Base-by-base conservation (phyloP, 2,888 invertebrate species). In the Eristalis intricaria region DNA sequence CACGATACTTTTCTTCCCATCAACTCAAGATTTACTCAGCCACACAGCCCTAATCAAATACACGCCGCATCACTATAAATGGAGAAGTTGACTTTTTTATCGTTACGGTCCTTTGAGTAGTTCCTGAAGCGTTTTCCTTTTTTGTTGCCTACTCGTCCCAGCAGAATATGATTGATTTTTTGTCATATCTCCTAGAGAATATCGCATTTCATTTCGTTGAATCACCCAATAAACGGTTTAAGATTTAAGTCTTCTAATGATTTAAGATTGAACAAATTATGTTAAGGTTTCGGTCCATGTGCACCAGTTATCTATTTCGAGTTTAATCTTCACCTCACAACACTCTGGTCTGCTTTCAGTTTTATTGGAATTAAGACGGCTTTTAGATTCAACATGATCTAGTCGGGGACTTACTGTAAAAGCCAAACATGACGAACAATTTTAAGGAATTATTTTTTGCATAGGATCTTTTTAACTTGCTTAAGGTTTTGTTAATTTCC, bases 81-180 rank as follows among this genome's bases (percentile, higher is more conserved):
- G 35, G n/a, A 3, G 70, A n/a, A 38, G 60, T 38, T 60, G 29
- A 50, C 50, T 70, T 70, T 60, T n/a, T 70, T 70, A 56, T 70
- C 38, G 38, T 60, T 56, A 32, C 50, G 50, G 32, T n/a, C 32
- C 19, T 19, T 58, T 58, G 23, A n/a, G 32, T 22, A 10, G 11
- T 50, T 68, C 4, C 50, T 43, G n/a, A 50, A 43, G 15, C 26
- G 50, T 29, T 68, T 69, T 35, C 8, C 35, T 11, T 58, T 56
- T 69, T 58, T 61, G 1, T 32, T 10, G 13, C n/a, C 29, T 13
- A 5, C n/a, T 61, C 29, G 15, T 15, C 3, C 4, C 8, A 22
- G 4, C 19, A 4, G 22, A 32, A 61, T 29, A 70, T 70, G 69
- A 70, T 70, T 70, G 70, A 70, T 70, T 70, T 70, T 60, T 70